These are phyloP conservation scores for Drosophila kanapiae DNA, from an alignment of 1,140 invertebrate genomes.

Conservation along the genomic window DNA sequence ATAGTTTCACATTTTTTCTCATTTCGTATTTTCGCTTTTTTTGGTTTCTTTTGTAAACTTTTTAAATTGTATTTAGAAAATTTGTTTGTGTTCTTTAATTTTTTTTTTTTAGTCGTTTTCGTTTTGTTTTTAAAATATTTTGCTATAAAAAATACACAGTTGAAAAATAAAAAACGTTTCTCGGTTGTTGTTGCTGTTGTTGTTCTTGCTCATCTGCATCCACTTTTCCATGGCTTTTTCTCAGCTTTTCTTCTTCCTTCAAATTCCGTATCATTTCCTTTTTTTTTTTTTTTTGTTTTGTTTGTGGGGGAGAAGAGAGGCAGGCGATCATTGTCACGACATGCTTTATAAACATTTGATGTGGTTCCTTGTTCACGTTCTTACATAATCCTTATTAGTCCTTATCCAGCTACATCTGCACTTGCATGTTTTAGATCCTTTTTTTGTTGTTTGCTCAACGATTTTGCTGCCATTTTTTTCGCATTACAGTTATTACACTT, in stretches of 20 bases:
- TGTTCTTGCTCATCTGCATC: constrained; percentile 16
- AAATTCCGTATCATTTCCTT: constrained; percentile 7
- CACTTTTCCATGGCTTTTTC: constrained; percentile 10
- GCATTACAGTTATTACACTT: constrained; percentile 61
- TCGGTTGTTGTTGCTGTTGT: constrained; percentile 60
- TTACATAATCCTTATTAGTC: constrained; percentile 30
- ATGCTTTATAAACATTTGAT: constrained; percentile 69
- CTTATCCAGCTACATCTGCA: constrained; percentile 32
- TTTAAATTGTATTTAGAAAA: constrained; percentile 69
- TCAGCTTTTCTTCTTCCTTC: constrained; percentile 3
- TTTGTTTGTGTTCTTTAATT: constrained; percentile 39
- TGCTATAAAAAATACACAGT: constrained; percentile 78
- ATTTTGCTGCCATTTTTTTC: constrained; percentile 45
- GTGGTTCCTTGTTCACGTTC: constrained; percentile 72
- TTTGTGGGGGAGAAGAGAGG: constrained; percentile 47
- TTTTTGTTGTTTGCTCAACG: constrained; percentile 65
- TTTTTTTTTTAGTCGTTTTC: constrained; percentile 47
- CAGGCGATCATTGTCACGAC: constrained; percentile 65
- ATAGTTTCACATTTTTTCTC: constrained; percentile 47
- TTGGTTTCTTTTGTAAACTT: constrained; percentile 49
- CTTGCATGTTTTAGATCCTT: constrained; percentile 33
- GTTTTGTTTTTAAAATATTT: constrained; percentile 72
- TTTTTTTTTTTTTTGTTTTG: constrained; percentile 26
- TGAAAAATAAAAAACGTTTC: constrained; percentile 79
- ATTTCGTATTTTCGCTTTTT: constrained; percentile 37